These are phyloP conservation scores for Tenthredo livida DNA, from an alignment of 2,888 invertebrate species.

Conservation along the genomic window DNA sequence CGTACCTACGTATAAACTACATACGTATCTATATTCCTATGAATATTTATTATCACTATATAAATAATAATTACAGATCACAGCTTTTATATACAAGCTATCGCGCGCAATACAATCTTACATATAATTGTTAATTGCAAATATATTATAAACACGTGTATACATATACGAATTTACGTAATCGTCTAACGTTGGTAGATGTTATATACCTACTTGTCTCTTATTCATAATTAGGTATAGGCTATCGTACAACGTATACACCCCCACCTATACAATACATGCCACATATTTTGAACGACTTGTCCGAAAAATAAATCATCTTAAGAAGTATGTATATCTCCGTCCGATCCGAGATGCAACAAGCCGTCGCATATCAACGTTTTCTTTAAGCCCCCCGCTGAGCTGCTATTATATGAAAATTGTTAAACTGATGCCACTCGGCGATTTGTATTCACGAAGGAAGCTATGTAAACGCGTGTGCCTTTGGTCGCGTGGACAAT, in stretches of 20 bases:
- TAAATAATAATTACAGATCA: slow-evolving; percentile 30
- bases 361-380: neutral
- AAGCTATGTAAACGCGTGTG: slow-evolving; percentile 6
- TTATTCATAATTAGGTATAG: neutral
- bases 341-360: slow-evolving; percentile 1
- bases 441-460: slow-evolving; percentile 42
- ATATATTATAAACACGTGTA: neutral
- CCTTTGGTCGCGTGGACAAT: slow-evolving; percentile 73
- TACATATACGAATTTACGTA: neutral
- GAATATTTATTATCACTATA: slow-evolving; percentile 28
- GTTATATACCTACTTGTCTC: neutral
- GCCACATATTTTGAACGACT: neutral
- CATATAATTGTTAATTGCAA: neutral
- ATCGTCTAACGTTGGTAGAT: neutral
- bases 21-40: neutral
- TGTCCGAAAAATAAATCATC: neutral
- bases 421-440: neutral
- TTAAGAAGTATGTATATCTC: neutral
- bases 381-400: neutral
- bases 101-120: slow-evolving; percentile 5
- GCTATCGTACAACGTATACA: neutral
- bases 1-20: neutral
- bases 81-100: neutral
- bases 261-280: neutral
- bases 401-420: neutral